These are phyloP conservation scores for Cyphomyrmex costatus DNA, from an alignment of 1,140 invertebrate genomes.

Conservation along the genomic window DNA sequence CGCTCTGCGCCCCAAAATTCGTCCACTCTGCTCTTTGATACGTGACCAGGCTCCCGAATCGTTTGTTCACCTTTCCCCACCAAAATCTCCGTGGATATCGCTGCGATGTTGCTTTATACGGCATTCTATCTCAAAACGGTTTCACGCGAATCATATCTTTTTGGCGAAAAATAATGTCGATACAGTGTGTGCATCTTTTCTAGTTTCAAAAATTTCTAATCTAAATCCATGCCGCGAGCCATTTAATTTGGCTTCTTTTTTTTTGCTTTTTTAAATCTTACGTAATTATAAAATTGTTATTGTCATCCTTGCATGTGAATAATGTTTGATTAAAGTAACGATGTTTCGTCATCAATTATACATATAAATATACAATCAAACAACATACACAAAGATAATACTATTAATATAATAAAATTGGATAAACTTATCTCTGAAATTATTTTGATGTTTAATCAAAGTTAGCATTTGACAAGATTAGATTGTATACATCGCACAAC, in stretches of 20 bases:
- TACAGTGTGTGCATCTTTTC: conserved; percentile 40
- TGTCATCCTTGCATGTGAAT: not conserved
- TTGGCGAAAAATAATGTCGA: conserved; percentile 45
- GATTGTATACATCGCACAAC: conserved; percentile 8
- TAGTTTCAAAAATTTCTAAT: conserved; percentile 12
- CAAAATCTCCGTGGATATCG: conserved; percentile 60
- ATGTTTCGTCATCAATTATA: not conserved
- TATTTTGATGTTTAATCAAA: not conserved
- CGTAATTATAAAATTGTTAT: conserved; percentile 16
- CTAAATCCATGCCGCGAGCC: not conserved
- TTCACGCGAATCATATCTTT: conserved; percentile 62
- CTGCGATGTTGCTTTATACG: conserved; percentile 48
- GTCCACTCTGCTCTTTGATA: conserved; percentile 67
- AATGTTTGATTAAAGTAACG: conserved; percentile 22
- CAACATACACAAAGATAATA: not conserved
- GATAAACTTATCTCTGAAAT: not conserved
- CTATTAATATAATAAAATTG: not conserved
- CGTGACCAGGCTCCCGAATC: conserved; percentile 71
- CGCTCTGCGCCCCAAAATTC: conserved; percentile 70
- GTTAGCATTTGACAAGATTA: not conserved
- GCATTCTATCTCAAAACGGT: conserved; percentile 63
- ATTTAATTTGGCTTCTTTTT: conserved; percentile 6
- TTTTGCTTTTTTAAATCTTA: not conserved
- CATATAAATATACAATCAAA: not conserved
- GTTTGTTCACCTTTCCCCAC: conserved; percentile 63